Base-by-base conservation (phyloP, 2,113 vertebrate genomes). In the Chlorodrepanis virens region DNA sequence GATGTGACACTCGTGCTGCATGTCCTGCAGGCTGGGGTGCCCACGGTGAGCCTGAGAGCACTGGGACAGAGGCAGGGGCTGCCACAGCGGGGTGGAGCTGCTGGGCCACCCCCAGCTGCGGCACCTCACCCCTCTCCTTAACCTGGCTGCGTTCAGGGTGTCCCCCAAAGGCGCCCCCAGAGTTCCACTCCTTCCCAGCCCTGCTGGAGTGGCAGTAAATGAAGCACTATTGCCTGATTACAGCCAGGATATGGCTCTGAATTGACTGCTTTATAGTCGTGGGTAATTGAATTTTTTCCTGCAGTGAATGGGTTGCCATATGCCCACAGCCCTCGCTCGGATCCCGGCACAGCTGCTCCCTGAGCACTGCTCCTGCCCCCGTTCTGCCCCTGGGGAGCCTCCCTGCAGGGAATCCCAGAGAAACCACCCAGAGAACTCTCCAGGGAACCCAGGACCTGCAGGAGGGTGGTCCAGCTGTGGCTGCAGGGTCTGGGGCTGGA, bases 261-360 rank as follows among this genome's bases (percentile, higher is more conserved):
- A 97, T 91, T 75, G 91, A 96, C 91, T 96, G 91, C 12, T 96
- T 95, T 95, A 94, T 94, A 83, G 95, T 56, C 72, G 52, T 67
- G 87, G 70, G 65, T 96, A 94, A 96, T 96, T 94, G 87, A 54
- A 83, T 84, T 93, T 87, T 56, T 94, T 63, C 76, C 77, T 83
- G 50, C 86, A 82, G 81, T 10, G 67, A 78, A 79, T 47, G 84
- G 59, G 54, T 82, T 82, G 89, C 94, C 93, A 85, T 91, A 82
- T 96, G 96, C 87, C 93, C 57, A 9, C 57, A 75, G 91, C 89
- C 75, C 11, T 44, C 33, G 3, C 79, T 81, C 0, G 0, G 56
- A n/a, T 59, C 60, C 5, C 28, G 2, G 39, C 89, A 19, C 77
- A 70, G 76, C 76, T 50, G 76, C 39, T 83, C 16, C 35, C 56